These are phyloP conservation scores for Nothocercus julius DNA, from an alignment of 2,113 vertebrate genomes.

Conservation along the genomic window DNA sequence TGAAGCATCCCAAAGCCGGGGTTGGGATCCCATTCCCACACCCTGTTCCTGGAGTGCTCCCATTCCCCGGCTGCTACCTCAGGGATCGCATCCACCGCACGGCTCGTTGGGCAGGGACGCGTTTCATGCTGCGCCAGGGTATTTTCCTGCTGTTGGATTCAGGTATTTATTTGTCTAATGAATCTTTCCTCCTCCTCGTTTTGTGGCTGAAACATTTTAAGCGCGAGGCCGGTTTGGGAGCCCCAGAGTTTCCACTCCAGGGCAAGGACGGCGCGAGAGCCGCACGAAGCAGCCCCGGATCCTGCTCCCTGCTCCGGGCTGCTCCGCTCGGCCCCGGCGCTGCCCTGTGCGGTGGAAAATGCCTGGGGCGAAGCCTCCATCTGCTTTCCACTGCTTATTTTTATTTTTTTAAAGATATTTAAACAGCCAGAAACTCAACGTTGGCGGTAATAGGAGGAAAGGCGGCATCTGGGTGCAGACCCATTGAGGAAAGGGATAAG, in stretches of 20 bases:
- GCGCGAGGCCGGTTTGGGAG: constrained; percentile 44
- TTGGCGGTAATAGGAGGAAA: background rate
- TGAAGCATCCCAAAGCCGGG: background rate
- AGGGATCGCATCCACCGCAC: constrained; percentile 75
- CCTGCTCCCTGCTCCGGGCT: too few relatives aligned
- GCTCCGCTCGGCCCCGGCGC: too few relatives aligned
- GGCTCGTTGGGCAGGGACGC: constrained; percentile 57
- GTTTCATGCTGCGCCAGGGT: constrained; percentile 55
- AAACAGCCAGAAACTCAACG: background rate
- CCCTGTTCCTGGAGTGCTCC: background rate
- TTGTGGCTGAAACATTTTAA: background rate
- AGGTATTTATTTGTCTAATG: constrained; percentile 30
- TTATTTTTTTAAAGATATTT: background rate
- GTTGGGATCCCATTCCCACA: background rate
- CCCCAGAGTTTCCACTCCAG: background rate
- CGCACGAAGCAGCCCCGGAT: too few relatives aligned
- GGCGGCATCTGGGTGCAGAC: background rate
- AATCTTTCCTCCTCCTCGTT: constrained; percentile 33
- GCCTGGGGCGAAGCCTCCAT: background rate
- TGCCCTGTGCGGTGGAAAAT: background rate
- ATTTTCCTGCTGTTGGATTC: constrained; percentile 33
- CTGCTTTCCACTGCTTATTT: background rate
- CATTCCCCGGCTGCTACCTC: constrained; percentile 70
- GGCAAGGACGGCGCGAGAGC: too few relatives aligned
- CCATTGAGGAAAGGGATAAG: background rate